Base-by-base conservation (phyloP, 2,888 invertebrate genomes). In the Xanthostigma xanthostigma region DNA sequence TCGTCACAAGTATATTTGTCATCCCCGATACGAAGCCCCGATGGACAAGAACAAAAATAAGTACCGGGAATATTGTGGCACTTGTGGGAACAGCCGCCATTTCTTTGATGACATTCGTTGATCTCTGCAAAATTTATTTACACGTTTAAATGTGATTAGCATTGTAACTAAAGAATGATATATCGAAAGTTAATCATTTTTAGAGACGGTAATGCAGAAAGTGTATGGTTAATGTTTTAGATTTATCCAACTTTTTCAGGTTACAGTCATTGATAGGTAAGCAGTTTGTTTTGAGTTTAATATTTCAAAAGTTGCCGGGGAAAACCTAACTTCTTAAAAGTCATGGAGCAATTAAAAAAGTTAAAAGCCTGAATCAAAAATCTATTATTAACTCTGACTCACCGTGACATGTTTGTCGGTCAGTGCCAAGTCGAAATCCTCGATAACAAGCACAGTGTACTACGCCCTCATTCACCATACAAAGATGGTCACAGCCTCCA, bases 11-110 rank as follows among this genome's bases (percentile, higher is more conserved):
- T 49, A 46, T 57, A 60, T 47, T 51, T 50, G 51, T 57, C 55
- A 13, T 55, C 53, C 39, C 68, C 67, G 49, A 77, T 63, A 54
- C 71, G 65, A 44, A 70, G 69, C 9, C 78, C 78, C 35, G 60
- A 55, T 13, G 64, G 64, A 53, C 79, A 79, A 38, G 64, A 62
- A 56, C 79, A 79, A 40, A 68, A 65, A 56, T 69, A 75, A n/a
- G 73, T 68, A 36, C 79, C 78, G 0, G 68, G 69, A 39, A 68
- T 64, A 59, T 79, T 79, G 49, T 64, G 64, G 58, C 79, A 79
- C 40, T 66, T 63, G 53, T 72, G 67, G 45, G 72, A 65, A 55
- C 79, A 79, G 36, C 70, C 73, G 4, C 74, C 73, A 54, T 68
- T 72, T 41, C 69, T 67, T 39, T 66, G 62, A 48, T 60, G 57